Evolutionary conservation across 2,888 invertebrate species (phyloP).

Genomic region (Aelia acuminata): DNA sequence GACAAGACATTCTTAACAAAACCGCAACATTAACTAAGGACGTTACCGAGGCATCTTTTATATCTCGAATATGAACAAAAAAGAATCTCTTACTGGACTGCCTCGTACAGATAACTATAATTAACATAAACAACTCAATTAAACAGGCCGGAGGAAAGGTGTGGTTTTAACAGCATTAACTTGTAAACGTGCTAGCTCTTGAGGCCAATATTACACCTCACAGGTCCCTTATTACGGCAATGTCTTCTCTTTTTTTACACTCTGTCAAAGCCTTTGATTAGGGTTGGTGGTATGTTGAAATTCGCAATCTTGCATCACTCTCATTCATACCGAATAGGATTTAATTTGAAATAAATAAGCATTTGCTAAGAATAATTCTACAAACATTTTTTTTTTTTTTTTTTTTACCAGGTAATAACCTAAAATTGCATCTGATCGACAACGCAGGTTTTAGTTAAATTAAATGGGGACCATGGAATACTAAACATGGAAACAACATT

Average conservation of each 20-base stretch:
- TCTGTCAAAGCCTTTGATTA: slow-evolving; percentile 11
- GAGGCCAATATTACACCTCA: neutral
- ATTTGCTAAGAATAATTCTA: neutral
- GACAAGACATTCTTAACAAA: too few species aligned
- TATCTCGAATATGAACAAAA: neutral
- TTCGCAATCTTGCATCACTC: neutral
- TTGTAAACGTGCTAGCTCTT: slow-evolving; percentile 7
- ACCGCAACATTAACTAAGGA: too few species aligned
- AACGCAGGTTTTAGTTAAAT: too few species aligned
- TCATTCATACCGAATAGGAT: neutral
- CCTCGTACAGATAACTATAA: slow-evolving; percentile 9
- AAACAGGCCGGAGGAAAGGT: neutral
- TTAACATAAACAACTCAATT: slow-evolving; percentile 12
- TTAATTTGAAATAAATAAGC: neutral
- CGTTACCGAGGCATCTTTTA: too few species aligned
- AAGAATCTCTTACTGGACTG: neutral
- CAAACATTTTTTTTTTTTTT: too few species aligned
- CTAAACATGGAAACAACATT: too few species aligned
- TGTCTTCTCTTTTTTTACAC: slow-evolving; percentile 13
- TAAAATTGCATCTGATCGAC: too few species aligned
- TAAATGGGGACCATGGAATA: too few species aligned
- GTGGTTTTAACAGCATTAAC: slow-evolving; percentile 7
- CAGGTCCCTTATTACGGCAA: neutral
- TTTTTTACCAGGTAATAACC: too few species aligned
- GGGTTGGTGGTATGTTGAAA: slow-evolving; percentile 4